Percentiles rank a stretch among this genome's conserved stretches.
Evolutionary conservation across 2,797 vertebrate genomes (phyloP).

Genomic region (Lutjanus argentimaculatus): DNA sequence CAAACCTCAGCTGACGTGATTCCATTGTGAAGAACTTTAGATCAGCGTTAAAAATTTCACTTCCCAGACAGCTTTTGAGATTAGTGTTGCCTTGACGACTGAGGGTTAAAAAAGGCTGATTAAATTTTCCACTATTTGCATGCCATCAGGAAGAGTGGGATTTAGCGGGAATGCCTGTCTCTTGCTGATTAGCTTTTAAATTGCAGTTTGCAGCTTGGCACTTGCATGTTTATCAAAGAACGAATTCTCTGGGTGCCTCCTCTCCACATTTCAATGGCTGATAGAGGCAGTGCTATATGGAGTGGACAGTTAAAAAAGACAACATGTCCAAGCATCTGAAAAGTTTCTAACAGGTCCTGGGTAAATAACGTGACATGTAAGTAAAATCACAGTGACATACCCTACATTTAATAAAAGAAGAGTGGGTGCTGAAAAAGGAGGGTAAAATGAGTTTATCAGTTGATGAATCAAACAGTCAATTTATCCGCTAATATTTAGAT

Average conservation of each 20-base stretch:
- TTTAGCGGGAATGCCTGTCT: constrained; percentile 78
- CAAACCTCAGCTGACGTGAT: constrained; percentile 34
- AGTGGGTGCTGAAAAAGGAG: no score
- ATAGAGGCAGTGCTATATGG: constrained; percentile 30
- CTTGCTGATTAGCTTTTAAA: constrained; percentile 81
- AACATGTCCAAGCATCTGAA: neutral
- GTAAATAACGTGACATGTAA: neutral
- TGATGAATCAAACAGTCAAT: no score
- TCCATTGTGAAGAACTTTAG: constrained; percentile 61
- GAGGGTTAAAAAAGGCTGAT: constrained; percentile 81
- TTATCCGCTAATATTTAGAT: no score
- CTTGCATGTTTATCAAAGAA: constrained; percentile 71
- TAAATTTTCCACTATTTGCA: constrained; percentile 82
- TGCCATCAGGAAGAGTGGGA: constrained; percentile 77
- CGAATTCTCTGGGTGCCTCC: constrained; percentile 49
- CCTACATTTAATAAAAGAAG: no score
- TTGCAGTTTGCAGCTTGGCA: constrained; percentile 73
- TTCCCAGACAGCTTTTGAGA: constrained; percentile 80
- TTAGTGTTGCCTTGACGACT: constrained; percentile 82
- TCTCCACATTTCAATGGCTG: constrained; percentile 47
- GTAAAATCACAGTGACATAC: neutral
- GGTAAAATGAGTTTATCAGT: no score
- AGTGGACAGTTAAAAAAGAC: constrained; percentile 32
- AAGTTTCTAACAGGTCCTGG: constrained; percentile 11
- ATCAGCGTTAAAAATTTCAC: constrained; percentile 70